Evolutionary conservation across 1,140 invertebrate species (phyloP).

Genomic region (Spodoptera litura): DNA sequence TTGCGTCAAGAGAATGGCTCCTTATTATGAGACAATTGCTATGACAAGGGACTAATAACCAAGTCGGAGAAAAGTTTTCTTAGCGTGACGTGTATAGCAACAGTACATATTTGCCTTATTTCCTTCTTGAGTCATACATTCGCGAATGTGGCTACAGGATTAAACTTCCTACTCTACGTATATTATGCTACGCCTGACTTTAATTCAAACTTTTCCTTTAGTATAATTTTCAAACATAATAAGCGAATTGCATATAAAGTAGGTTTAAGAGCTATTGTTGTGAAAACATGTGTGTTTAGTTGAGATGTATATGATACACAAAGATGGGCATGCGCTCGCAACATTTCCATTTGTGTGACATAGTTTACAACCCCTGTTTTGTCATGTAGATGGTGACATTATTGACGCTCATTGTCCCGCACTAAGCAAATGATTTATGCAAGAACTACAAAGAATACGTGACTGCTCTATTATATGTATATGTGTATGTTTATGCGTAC

Average conservation of each 20-base stretch:
- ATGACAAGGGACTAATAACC: no score
- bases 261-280: constrained; percentile 38
- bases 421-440: constrained; percentile 60
- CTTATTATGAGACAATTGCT: no score
- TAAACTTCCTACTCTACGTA: no score
- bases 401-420: constrained; percentile 60
- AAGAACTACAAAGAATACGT: constrained; percentile 52
- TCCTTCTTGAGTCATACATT: no score
- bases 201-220: constrained; percentile 26
- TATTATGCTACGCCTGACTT: neutral
- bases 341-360: constrained; percentile 49
- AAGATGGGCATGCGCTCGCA: constrained; percentile 39
- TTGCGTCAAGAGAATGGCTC: no score
- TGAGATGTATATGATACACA: constrained; percentile 19
- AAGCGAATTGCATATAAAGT: constrained; percentile 19
- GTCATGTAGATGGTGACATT: constrained; percentile 65
- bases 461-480: constrained; percentile 34
- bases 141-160: no score
- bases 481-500: neutral
- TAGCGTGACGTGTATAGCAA: no score
- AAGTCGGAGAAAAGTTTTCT: no score
- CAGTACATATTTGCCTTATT: no score
- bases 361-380: constrained; percentile 56
- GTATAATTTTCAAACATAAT: neutral
- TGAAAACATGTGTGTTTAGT: constrained; percentile 20